Evolutionary conservation across 2,888 invertebrate genomes (phyloP).

Genomic region (Drosophila ochracea): DNA sequence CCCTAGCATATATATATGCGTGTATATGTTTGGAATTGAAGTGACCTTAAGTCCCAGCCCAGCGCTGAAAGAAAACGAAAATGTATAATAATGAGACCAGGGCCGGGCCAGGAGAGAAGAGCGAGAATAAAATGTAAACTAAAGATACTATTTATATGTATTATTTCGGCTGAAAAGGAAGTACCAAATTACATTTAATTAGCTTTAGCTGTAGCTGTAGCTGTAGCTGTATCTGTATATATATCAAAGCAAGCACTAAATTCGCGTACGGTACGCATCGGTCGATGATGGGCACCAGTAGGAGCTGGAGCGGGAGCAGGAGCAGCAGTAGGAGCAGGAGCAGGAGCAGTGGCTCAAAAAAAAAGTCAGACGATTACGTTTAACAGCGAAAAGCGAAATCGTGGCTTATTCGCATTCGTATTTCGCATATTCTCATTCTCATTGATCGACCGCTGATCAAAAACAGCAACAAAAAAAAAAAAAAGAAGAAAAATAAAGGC

Average conservation of each 20-base stretch:
- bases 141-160: slow-evolving; percentile 82
- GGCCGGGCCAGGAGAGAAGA: slow-evolving; percentile 23
- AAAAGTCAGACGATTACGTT: slow-evolving; percentile 79
- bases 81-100: slow-evolving; percentile 71
- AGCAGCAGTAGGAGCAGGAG: slow-evolving; percentile 23
- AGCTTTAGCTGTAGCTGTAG: slow-evolving; percentile 70
- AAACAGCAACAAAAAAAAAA: slow-evolving; percentile 1
- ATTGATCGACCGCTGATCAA: slow-evolving; percentile 70
- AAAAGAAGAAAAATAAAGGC: slow-evolving; percentile 9
- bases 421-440: slow-evolving; percentile 31
- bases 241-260: slow-evolving; percentile 54
- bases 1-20: background rate
- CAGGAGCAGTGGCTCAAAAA: slow-evolving; percentile 43
- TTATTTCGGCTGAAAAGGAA: slow-evolving; percentile 84
- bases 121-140: slow-evolving; percentile 74
- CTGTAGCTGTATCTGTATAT: slow-evolving; percentile 33
- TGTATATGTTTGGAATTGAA: slow-evolving; percentile 32
- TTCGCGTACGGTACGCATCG: slow-evolving; percentile 78
- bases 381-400: slow-evolving; percentile 73
- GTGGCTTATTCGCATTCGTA: slow-evolving; percentile 33
- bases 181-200: slow-evolving; percentile 85
- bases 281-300: slow-evolving; percentile 43
- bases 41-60: slow-evolving; percentile 62
- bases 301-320: slow-evolving; percentile 45
- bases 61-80: slow-evolving; percentile 76